A percentile compares a stretch with the other conserved stretches of the same genome.
Evolutionary conservation across 2,797 vertebrate genomes (phyloP).

Genomic region (Lagorchestes hirsutus): DNA sequence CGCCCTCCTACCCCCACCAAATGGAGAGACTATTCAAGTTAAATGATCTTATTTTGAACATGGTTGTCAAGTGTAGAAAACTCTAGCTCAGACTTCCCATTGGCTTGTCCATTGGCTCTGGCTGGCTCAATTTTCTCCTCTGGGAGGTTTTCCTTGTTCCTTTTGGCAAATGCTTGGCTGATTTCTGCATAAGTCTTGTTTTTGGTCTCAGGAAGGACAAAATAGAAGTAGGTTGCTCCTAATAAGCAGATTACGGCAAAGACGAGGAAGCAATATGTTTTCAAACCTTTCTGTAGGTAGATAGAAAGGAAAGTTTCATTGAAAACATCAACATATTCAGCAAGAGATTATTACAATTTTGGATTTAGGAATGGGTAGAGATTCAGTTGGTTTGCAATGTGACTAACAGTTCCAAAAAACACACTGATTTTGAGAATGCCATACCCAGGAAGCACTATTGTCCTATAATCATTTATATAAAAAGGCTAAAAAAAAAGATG

Average conservation of each 20-base stretch:
- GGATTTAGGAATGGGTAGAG: background rate
- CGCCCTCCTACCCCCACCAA: too few relatives aligned
- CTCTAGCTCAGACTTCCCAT: slow-evolving; percentile 64
- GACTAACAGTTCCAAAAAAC: background rate
- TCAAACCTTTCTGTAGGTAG: slow-evolving; percentile 87
- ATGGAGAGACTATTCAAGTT: background rate
- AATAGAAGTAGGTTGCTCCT: slow-evolving; percentile 89
- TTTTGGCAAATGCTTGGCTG: slow-evolving; percentile 93
- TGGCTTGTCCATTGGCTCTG: background rate
- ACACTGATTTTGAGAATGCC: background rate
- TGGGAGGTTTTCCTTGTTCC: slow-evolving; percentile 87
- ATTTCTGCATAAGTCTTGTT: slow-evolving; percentile 95
- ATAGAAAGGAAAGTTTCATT: slow-evolving; percentile 55
- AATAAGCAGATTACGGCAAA: slow-evolving; percentile 90
- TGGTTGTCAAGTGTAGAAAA: slow-evolving; percentile 49
- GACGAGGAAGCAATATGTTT: slow-evolving; percentile 93
- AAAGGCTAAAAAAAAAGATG: background rate
- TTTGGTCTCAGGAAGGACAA: slow-evolving; percentile 96
- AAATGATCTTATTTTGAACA: slow-evolving; percentile 57
- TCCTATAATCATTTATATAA: background rate
- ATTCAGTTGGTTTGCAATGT: background rate
- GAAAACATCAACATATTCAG: background rate
- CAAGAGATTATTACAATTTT: background rate
- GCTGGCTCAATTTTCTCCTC: slow-evolving; percentile 83
- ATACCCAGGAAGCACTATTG: background rate